Evolutionary conservation across 2,113 vertebrate species (phyloP), one percentile per base, ranked within the genome.

Genomic region (Chrysochloris asiatica): DNA sequence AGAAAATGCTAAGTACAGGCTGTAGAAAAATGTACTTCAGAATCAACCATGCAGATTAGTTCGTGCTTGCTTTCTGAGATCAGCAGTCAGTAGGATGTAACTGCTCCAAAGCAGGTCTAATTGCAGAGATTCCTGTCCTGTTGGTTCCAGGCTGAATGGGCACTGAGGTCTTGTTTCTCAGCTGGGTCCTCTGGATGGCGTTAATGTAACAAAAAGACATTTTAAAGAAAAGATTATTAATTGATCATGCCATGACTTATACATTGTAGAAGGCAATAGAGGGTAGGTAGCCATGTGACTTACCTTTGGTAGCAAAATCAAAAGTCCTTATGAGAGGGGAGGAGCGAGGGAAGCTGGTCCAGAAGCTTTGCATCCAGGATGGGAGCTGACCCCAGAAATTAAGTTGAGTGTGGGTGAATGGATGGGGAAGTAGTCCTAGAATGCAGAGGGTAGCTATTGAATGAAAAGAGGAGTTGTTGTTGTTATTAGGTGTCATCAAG

Each of bases 21-120:
- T 77, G 19, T 43, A n/a, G 85, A 73, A 36, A 54, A n/a, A 24
- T 4, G 28, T 52, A 61, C 72, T 72, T 80, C 52, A 79, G 88
- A 43, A 33, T 61, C 50, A n/a, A 3, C 21, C 19, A n/a, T 69
- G 45, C 38, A 12, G 8, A 21, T 61, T 3, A 33, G 28, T 59
- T 94, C 50, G 56, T 28, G 11, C 52, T 65, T 83, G 52, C 48
- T 69, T n/a, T 90, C 67, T 82, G 69, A 90, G 52, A 45, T 69
- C 13, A 50, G 52, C 43, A 30, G 43, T 16, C 33, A 30, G 43
- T 9, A 36, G 22, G 33, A 26, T 38, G 22, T 28, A 16, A 43
- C 59, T 65, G 28, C 65, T 41, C 21, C 48, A 56, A 26, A 61
- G 41, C 14, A 8, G 79, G 9, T 24, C 1, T 56, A 13, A n/a